These are phyloP conservation scores for Achatina immaculata DNA, from an alignment of 1,140 invertebrate genomes.

Conservation along the genomic window DNA sequence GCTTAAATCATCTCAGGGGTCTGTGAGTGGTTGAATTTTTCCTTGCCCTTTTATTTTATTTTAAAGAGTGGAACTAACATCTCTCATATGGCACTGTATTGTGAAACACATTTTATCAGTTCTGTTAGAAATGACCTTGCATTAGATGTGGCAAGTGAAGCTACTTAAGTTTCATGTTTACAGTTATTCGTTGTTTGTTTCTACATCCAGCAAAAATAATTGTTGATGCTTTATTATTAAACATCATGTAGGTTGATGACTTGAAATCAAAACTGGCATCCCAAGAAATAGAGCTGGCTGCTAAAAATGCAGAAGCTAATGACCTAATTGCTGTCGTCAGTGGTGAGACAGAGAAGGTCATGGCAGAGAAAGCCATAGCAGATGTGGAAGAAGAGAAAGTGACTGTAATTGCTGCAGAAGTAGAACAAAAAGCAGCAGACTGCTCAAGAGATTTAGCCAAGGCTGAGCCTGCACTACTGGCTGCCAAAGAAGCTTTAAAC, in stretches of 20 bases:
- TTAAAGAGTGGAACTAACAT: too few relatives aligned
- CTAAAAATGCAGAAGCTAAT: constrained; percentile 97
- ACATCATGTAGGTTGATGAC: constrained; percentile 81
- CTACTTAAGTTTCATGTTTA: not conserved
- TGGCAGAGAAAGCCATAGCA: constrained; percentile 89
- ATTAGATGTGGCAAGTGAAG: too few relatives aligned
- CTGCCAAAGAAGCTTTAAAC: constrained; percentile 94
- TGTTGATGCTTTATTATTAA: not conserved
- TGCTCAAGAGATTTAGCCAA: constrained; percentile 93
- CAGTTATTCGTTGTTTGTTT: not conserved
- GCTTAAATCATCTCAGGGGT: too few relatives aligned
- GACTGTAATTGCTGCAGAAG: constrained; percentile 92
- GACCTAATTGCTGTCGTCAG: constrained; percentile 92
- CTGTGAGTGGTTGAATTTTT: too few relatives aligned
- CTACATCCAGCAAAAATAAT: not conserved
- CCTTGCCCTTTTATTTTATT: too few relatives aligned
- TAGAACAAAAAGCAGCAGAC: constrained; percentile 92
- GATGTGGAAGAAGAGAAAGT: constrained; percentile 96
- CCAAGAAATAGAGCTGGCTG: constrained; percentile 92
- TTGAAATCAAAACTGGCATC: constrained; percentile 92
- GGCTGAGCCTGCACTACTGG: constrained; percentile 93
- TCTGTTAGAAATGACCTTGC: too few relatives aligned
- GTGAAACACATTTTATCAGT: too few relatives aligned
- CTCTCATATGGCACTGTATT: too few relatives aligned
- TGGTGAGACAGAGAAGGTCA: constrained; percentile 93